Conservation (phyloP, 1,140 invertebrate species). For the Samia ricini region DNA sequence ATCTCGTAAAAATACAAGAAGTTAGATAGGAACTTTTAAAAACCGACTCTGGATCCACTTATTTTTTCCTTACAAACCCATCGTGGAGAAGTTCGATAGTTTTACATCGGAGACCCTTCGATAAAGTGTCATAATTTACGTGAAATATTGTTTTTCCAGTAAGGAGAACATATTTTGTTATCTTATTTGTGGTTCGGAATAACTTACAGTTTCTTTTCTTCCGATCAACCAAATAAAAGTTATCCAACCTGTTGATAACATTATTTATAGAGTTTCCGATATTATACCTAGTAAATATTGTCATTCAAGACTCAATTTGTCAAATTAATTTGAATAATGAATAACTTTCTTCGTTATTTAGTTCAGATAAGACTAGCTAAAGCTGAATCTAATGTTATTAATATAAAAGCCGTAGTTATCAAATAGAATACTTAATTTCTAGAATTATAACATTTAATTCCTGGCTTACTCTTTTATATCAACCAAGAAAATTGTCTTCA, state of each 20-base stretch:
- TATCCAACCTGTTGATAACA: conserved; percentile 13
- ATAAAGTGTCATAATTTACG: conserved; percentile 63
- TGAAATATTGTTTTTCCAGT: conserved; percentile 59
- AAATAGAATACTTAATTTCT: no score
- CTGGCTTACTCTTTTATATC: no score
- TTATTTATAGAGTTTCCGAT: conserved; percentile 9
- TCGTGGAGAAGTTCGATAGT: conserved; percentile 50
- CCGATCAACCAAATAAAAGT: conserved; percentile 9
- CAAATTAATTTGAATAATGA: neutral
- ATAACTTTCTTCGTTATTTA: neutral
- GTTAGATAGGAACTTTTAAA: conserved; percentile 52
- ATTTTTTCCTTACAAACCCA: conserved; percentile 54
- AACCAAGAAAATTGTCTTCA: no score
- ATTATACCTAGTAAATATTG: neutral
- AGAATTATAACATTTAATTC: no score
- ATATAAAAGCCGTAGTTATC: no score
- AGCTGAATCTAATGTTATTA: no score
- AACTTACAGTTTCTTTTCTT: conserved; percentile 33
- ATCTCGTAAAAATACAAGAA: conserved; percentile 41
- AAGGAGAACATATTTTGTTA: conserved; percentile 48
- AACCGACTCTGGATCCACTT: conserved; percentile 39
- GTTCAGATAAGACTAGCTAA: no score
- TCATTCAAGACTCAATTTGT: neutral
- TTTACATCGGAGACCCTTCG: conserved; percentile 58
- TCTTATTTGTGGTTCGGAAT: conserved; percentile 46